These are phyloP conservation scores for Drosophila ironensis DNA, from an alignment of 1,140 invertebrate genomes.

Conservation along the genomic window DNA sequence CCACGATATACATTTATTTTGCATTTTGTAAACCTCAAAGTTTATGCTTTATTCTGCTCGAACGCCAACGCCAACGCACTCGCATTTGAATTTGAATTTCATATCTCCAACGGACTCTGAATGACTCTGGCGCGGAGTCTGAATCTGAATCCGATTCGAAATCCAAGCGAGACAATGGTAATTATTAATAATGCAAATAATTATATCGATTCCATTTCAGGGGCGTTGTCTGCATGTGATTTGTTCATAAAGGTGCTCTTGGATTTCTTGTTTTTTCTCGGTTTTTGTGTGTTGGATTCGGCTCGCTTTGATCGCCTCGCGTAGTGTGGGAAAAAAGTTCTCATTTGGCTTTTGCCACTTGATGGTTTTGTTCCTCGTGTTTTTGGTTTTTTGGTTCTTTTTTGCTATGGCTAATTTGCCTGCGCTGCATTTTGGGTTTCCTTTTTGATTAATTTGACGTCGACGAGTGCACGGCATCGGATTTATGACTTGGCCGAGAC, in stretches of 20 bases:
- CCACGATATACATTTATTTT: slow-evolving; percentile 44
- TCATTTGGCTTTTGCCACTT: slow-evolving; percentile 66
- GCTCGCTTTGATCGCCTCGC: slow-evolving; percentile 58
- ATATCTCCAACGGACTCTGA: slow-evolving; percentile 16
- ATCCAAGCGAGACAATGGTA: slow-evolving; percentile 65
- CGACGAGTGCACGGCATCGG: slow-evolving; percentile 67
- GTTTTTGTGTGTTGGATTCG: slow-evolving; percentile 26
- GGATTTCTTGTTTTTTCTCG: neutral
- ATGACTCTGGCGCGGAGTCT: no score
- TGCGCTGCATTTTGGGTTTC: slow-evolving; percentile 66
- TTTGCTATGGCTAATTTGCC: slow-evolving; percentile 60
- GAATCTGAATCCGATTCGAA: slow-evolving; percentile 25
- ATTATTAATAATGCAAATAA: slow-evolving; percentile 81
- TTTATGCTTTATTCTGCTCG: slow-evolving; percentile 47
- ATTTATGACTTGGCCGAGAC: slow-evolving; percentile 55
- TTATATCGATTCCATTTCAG: slow-evolving; percentile 77
- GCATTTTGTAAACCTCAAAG: slow-evolving; percentile 45
- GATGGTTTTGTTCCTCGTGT: slow-evolving; percentile 37
- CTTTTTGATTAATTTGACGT: slow-evolving; percentile 75
- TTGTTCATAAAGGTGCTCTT: slow-evolving; percentile 50
- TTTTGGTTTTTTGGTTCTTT: slow-evolving; percentile 7
- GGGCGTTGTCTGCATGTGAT: slow-evolving; percentile 65
- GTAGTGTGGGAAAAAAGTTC: slow-evolving; percentile 74
- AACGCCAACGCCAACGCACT: slow-evolving; percentile 63
- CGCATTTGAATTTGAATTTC: slow-evolving; percentile 46